Evolutionary conservation across 2,888 invertebrate species (phyloP), one percentile per base, ranked within the genome.

Genomic region (Synergus laeviventris): DNA sequence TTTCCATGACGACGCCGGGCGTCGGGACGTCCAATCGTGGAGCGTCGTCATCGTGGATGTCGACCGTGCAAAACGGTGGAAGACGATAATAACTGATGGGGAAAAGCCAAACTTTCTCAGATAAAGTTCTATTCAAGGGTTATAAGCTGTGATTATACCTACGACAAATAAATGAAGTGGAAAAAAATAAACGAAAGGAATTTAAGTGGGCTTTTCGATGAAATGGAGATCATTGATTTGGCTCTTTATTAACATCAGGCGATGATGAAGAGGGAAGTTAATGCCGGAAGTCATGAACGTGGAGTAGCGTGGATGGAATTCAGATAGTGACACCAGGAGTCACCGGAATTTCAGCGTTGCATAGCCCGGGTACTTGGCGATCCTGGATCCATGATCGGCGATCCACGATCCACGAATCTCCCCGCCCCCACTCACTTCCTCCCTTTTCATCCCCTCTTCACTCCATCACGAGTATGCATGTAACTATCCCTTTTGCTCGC

Each of bases 1-100:
- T 90, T 85, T 77, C 87, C 86, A 90, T 89, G 87, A 83, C 81
- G 81, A 90, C 88, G 84, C 76, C 81, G 78, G 84, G 86, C 83
- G 85, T 84, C 83, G 84, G 85, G 86, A 87, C 87, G 87, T 84
- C 89, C 89, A 89, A 89, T 89, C 87, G 86, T 84, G 83, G 84
- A 78, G 78, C 83, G 78, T 77, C 76, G 70, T 66, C 76, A 62
- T 74, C 78, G 81, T 82, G 83, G 82, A 80, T 84, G 82, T 84
- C 84, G 82, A 82, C 83, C 79, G 80, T 79, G 80, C 82, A 81
- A 82, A 81, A 81, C 83, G 81, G 36, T 75, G 79, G 81, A 81
- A 81, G 83, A 84, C 85, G 83, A 84, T 85, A 85, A 84, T 84
- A 85, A 86, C 85, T 85, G 84, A 87, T 84, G 83, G 80, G 73